Evolutionary conservation across 1,140 invertebrate species (phyloP), one percentile per base, ranked within the genome.

Genomic region (Myzus persicae): DNA sequence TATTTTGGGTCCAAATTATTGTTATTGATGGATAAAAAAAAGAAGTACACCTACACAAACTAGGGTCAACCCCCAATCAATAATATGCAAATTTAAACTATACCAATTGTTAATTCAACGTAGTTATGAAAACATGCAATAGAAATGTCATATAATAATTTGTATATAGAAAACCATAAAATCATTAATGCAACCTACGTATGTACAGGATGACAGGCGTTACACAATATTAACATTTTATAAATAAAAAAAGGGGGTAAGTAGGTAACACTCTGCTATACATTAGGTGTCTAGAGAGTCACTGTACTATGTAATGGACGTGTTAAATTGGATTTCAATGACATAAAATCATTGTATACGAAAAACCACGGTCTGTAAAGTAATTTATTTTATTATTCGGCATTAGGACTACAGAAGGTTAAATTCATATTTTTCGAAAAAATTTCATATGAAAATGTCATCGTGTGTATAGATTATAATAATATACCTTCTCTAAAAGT

Each of bases 11-110:
- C 26, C 20, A 88, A 88, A 88, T 88, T 51, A 51, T 88, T 87
- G 5, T 87, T 89, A 89, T 51, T 89, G 11, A 51, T 51, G 87
- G 20, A 38, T 51, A 89, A 51, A 51, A 89, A 87, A 48, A 20
- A 44, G 0, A 84, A 8, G 26, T 87, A 88, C 11, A 36, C 36
- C 88, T 38, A 36, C 6, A 38, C 18, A 51, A 51, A 14, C 46
- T 48, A 48, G 20, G 48, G 88, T 89, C 48, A 38, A 54, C 59
- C 59, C 11, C 18, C 48, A 54, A 89, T 89, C 88, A 38, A 89
- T 89, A 89, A 38, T 89, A 89, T 89, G 88, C 24, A 89, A 89
- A 89, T 89, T 51, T 89, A 89, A 89, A 54, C 44, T 89, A 51
- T 51, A 54, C 88, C 88, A 14, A 89, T 89, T 54, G 24, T 89